Conservation (phyloP, 2,797 vertebrate genomes). For the Babyrousa celebensis region DNA sequence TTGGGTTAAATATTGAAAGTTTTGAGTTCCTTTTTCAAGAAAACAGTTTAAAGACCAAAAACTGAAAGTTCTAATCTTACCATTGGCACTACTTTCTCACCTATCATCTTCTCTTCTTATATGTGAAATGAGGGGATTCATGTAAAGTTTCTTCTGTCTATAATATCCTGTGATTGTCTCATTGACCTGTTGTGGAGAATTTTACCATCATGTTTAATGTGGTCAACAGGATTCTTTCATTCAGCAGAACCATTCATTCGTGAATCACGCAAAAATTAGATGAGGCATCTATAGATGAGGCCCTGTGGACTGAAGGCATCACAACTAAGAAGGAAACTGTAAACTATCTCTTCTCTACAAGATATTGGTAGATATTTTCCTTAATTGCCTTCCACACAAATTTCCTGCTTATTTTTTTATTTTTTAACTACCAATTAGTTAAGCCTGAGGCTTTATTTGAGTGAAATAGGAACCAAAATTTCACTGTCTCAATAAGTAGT, state of each 20-base stretch:
- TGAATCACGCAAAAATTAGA: background rate
- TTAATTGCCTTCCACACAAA: background rate
- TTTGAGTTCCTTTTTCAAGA: background rate
- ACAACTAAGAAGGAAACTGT: background rate
- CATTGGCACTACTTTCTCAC: background rate
- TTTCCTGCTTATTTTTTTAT: background rate
- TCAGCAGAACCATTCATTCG: background rate
- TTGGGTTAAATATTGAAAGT: background rate
- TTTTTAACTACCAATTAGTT: background rate
- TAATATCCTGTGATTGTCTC: background rate
- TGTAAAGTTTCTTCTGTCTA: background rate
- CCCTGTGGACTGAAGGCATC: background rate
- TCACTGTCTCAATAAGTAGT: background rate
- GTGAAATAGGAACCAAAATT: conserved; percentile 9
- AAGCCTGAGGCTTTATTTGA: background rate
- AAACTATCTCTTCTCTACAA: background rate
- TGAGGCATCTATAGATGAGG: background rate
- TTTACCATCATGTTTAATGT: background rate
- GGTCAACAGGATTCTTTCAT: background rate
- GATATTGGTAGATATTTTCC: background rate
- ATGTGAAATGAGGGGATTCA: background rate
- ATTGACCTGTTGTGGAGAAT: background rate
- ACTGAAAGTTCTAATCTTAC: background rate
- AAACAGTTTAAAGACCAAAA: background rate
- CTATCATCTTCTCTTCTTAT: background rate